Base-by-base conservation (phyloP, 2,888 invertebrate species). In the Cosmia pyralina region DNA sequence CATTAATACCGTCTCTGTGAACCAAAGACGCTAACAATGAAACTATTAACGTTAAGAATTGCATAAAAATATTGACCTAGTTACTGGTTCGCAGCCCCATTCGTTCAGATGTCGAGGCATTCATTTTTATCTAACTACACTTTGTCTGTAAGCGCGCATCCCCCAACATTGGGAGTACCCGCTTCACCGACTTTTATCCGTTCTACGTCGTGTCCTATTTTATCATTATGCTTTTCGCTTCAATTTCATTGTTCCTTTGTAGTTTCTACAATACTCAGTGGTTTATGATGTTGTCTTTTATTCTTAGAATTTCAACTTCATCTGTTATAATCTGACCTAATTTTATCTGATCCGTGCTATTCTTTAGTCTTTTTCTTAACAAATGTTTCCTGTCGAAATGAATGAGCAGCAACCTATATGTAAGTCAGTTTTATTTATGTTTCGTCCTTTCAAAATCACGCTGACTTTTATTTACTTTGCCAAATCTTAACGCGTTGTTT, bases 21-120 rank as follows among this genome's bases (percentile, higher is more conserved):
- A 73, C 55, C 48, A 59, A 72, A 70, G 28, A 38, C 58, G 22
- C 70, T 72, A 75, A 81, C 71, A 81, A 78, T 79, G 68, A 78
- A 73, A 68, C 81, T 71, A 78, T 77, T 75, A 85, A 74, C 69
- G 69, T 72, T 70, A 82, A 73, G 64, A 77, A 77, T 71, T 78
- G 71, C 75, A 78, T 74, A 76, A 79, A 76, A 79, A 78, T 81
- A 84, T 81, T 84, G 84, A 86, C 86, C 88, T 79, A 88, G 79
- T 87, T 89, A 78, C 79, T 70, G 67, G 58, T 59, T 44, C 38
- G 22, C 52, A 57, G 55, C 65, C 69, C 65, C 65, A 57, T 79
- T 75, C 28, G 68, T 72, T 76, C 85, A 84, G 85, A 89, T 84
- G 84, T 83, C 79, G 85, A 86, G 87, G 85, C 88, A 89, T 88